Base-by-base conservation (phyloP, 2,113 vertebrate species). In the Halichoerus grypus region DNA sequence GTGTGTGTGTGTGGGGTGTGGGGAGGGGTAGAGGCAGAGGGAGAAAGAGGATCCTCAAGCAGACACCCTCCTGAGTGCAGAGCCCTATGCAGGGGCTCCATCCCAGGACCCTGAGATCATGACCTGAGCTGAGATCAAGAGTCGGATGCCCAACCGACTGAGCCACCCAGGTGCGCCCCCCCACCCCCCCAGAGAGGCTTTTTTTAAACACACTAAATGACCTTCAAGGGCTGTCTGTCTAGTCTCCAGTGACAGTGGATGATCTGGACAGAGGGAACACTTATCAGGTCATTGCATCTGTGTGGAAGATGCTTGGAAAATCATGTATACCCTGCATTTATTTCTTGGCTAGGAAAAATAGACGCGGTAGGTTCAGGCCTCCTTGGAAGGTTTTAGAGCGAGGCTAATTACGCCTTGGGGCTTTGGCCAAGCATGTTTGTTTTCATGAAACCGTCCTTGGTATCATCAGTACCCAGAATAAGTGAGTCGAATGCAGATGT, bases 281-380 rank as follows among this genome's bases (percentile, higher is more conserved):
- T 80, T 69, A 59, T 80, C n/a, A 81, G 46, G 21, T 59, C 71
- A 51, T 65, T 67, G 80, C 33, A 67, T 95, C 74, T 97, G 63
- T 92, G 93, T 95, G 3, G 21, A 53, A 88, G 92, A 63, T 55
- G 5, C 31, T 94, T 46, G 97, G 96, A 96, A 97, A 97, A 61
- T 88, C 36, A 1, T 49, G 88, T 88, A 33, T 6, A 65, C 39
- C 24, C 36, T 84, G 18, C 61, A 65, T 95, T 83, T 92, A 79
- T 96, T 97, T 95, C 79, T 92, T 69, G 84, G 79, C 89, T 92
- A 74, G 84, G 90, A 96, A 80, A 97, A 88, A 92, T 59, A 22
- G 19, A 39, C 69, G 69, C 39, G 67, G 33, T 96, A 76, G 83
- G 71, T 92, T 95, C 39, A 79, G 89, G 49, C 69, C 65, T 89